Conservation (phyloP, 2,113 vertebrate species). For the Labrus mixtus region DNA sequence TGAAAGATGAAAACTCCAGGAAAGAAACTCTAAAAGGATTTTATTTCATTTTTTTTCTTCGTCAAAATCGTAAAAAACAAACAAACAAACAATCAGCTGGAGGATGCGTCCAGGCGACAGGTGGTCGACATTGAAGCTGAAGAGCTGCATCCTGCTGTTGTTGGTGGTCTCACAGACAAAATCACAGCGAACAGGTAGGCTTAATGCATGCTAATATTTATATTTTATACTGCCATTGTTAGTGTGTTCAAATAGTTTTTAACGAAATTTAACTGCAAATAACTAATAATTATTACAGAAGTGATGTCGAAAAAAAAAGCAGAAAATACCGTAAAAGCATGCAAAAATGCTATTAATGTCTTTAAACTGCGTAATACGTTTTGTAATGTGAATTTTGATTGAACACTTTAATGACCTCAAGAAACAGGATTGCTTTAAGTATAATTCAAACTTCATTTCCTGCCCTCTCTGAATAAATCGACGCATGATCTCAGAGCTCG, state of each 20-base stretch:
- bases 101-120: constrained; percentile 57
- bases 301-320: background rate
- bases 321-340: background rate
- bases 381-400: no score
- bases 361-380: no score
- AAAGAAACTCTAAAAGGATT: constrained; percentile 30
- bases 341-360: no score
- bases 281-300: fast-evolving
- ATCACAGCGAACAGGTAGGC: constrained; percentile 34
- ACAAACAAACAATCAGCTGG: no score
- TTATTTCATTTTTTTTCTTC: background rate
- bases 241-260: no score
- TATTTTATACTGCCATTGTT: fast-evolving
- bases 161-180: background rate
- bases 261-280: background rate
- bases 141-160: constrained; percentile 54
- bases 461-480: background rate
- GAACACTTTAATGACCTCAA: no score
- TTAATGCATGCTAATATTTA: constrained; percentile 11
- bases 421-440: background rate
- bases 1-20: constrained; percentile 22
- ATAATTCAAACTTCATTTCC: background rate
- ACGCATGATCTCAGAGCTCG: constrained; percentile 17
- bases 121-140: constrained; percentile 29
- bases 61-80: background rate